A percentile compares a stretch with the other conserved stretches of the same genome.
phyloP scores from a whole-genome alignment of 2,113 vertebrate species.

The Vireo altiloquus region DNA sequence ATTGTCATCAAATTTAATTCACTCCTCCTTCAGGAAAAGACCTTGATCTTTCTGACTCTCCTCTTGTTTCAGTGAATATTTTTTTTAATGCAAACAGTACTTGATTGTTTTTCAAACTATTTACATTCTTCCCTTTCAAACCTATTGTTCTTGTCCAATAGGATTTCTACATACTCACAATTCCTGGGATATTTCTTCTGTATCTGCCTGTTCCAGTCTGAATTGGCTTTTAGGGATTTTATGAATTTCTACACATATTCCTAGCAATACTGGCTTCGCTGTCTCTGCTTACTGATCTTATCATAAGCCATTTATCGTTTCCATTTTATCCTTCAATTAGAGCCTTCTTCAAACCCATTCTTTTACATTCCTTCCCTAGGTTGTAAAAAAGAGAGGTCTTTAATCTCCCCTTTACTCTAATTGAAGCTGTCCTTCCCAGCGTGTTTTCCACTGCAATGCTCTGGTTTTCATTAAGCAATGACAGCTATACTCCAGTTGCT shows the following conservation, averaged over 20 bases:
- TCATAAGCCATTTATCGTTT: not conserved
- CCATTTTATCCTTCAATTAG: conserved; percentile 52
- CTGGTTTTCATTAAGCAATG: conserved; percentile 62
- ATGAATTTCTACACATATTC: not conserved
- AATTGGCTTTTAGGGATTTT: not conserved
- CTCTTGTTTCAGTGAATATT: not conserved
- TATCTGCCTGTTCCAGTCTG: not conserved
- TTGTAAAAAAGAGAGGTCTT: conserved; percentile 27
- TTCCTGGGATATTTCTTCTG: conserved; percentile 19
- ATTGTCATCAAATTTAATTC: not conserved
- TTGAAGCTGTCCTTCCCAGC: conserved; percentile 33
- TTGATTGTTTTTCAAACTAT: not conserved
- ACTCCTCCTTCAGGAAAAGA: not conserved
- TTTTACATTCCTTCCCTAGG: conserved; percentile 9
- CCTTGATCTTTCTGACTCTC: not conserved
- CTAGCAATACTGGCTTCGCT: not conserved
- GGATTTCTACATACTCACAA: not conserved
- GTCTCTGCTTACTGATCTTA: conserved; percentile 20
- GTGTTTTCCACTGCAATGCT: not conserved
- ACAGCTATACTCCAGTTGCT: not conserved
- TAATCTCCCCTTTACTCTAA: conserved; percentile 52
- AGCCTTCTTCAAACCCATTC: conserved; percentile 28
- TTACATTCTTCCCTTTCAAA: conserved; percentile 11
- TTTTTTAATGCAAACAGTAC: not conserved
- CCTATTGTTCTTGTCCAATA: not conserved